A percentile compares a stretch with the other conserved stretches of the same genome.
phyloP scores from a whole-genome alignment of 2,888 invertebrate species.

The Mythimna loreyi region DNA sequence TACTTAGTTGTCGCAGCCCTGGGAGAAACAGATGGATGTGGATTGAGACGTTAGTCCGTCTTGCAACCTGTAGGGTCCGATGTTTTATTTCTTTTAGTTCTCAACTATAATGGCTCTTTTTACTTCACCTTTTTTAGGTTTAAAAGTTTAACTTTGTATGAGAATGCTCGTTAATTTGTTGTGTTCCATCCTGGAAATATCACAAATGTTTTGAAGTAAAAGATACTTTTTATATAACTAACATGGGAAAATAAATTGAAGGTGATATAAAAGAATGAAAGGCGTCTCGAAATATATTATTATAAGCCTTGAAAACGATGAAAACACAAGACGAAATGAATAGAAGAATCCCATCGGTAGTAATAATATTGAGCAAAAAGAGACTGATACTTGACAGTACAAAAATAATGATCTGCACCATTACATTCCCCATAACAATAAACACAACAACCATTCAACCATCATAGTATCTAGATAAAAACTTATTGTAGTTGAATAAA shows the following conservation, averaged over 20 bases:
- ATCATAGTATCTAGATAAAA: neutral
- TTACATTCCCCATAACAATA: neutral
- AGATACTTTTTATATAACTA: constrained; percentile 16
- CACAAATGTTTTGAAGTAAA: constrained; percentile 16
- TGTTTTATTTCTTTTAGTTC: constrained; percentile 75
- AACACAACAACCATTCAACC: neutral
- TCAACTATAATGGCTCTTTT: constrained; percentile 76
- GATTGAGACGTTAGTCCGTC: constrained; percentile 81
- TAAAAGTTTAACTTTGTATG: constrained; percentile 65
- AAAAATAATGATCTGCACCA: neutral
- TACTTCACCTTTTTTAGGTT: constrained; percentile 68
- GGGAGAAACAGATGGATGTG: constrained; percentile 69
- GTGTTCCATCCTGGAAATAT: constrained; percentile 32
- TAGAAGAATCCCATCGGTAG: too few relatives aligned
- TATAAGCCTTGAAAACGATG: neutral
- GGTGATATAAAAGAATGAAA: neutral
- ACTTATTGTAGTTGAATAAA: neutral
- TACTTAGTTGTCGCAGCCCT: constrained; percentile 57
- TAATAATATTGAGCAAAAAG: neutral
- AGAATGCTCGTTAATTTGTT: constrained; percentile 63
- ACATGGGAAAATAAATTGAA: constrained; percentile 2
- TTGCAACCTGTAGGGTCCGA: constrained; percentile 79
- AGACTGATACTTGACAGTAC: too few relatives aligned
- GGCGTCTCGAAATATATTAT: too few relatives aligned
- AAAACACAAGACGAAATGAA: neutral